These are phyloP conservation scores for Aporrectodea caliginosa DNA, from an alignment of 1,140 invertebrate genomes.

Conservation along the genomic window DNA sequence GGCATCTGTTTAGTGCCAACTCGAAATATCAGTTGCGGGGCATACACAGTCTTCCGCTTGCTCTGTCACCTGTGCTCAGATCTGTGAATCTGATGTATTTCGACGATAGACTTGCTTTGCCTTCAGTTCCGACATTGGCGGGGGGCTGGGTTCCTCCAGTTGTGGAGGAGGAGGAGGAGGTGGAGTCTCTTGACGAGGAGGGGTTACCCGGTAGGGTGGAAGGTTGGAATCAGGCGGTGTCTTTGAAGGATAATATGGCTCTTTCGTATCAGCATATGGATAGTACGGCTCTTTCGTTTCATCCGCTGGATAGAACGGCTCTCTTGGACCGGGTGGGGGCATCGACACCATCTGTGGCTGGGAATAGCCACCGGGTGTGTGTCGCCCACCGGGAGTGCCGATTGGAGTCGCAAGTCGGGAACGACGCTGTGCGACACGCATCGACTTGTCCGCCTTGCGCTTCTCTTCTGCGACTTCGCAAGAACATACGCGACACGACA, in stretches of 20 bases:
- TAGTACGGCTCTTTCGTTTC: neutral
- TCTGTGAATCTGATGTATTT: neutral
- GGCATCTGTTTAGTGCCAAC: too few relatives aligned
- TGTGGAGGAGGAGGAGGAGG: neutral
- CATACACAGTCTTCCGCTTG: too few relatives aligned
- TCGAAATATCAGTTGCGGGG: too few relatives aligned
- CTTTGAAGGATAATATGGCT: neutral
- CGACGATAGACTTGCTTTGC: conserved; percentile 20
- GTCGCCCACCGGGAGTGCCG: conserved; percentile 25
- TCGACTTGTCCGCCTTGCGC: conserved; percentile 23
- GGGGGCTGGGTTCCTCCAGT: neutral
- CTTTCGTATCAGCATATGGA: neutral
- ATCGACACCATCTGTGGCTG: neutral
- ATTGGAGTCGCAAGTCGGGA: conserved; percentile 32
- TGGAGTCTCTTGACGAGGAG: neutral
- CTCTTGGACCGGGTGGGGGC: neutral
- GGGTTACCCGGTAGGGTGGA: neutral
- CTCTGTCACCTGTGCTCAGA: too few relatives aligned
- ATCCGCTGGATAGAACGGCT: neutral
- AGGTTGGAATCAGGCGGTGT: neutral
- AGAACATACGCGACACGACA: conserved; percentile 28
- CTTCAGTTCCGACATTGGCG: conserved; percentile 3
- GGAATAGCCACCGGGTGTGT: neutral
- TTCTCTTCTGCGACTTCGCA: conserved; percentile 34
- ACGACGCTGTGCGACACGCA: conserved; percentile 22